Base-by-base conservation (phyloP, 2,113 vertebrate genomes). In the Ondatra zibethicus region DNA sequence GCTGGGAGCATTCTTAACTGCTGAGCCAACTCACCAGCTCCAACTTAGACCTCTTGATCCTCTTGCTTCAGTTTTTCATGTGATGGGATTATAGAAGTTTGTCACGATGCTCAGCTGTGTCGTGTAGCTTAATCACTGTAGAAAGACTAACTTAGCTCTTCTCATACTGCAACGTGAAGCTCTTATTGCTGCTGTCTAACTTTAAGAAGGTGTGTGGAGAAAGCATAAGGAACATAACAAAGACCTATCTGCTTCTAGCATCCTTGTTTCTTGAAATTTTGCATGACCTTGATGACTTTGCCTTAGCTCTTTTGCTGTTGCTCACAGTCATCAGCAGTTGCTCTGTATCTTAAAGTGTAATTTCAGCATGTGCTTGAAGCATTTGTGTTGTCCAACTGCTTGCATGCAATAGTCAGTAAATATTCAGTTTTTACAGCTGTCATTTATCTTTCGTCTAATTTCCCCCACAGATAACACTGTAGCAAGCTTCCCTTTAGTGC, bases 381-480 rank as follows among this genome's bases (percentile, higher is more conserved):
- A 68, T 89, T 85, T 77, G 58, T 82, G 39, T 23, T 94, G 76
- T 87, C 72, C 27, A 84, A 31, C 27, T 94, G 73, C 45, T 89
- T 92, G 23, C 27, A 70, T 72, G 55, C n/a, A 65, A 58, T 6
- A 87, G 27, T 55, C 84, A 91, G 42, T 66, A 91, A 52, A 91
- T 77, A 82, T 73, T 70, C 63, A 88, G 70, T 72, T 93, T 93
- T 80, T 72, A 72, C 19, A 87, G 82, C 10, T 7, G 27, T 72
- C 31, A 47, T 61, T 66, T 75, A 77, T 61, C 45, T 58, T 72
- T 87, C n/a, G 42, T 4, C 63, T 21, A 78, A 45, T 77, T 63
- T 36, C 63, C 14, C 39, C 52, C 7, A 39, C 2, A 63, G 55
- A 86, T 86, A 91, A 82, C 31, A 91, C 29, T 55, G 29, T 50